Evolutionary conservation across 2,797 vertebrate species (phyloP), one percentile per base, ranked within the genome.

Genomic region (Champsocephalus gunnari): DNA sequence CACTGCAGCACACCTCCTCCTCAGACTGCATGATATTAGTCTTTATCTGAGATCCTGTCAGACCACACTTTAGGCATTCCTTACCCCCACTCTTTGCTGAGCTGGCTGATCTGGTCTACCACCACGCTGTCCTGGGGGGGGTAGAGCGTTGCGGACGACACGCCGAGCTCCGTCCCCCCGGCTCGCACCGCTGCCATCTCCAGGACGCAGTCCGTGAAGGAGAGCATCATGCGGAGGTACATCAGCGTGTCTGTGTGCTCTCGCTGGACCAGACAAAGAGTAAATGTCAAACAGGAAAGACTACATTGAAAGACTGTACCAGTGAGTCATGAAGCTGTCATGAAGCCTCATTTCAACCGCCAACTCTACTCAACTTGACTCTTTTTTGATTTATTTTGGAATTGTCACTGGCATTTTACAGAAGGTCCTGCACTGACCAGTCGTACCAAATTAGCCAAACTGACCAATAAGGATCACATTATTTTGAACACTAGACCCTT

Each of bases 51-150:
- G 32, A 64, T 67, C 11, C 24, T 57, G 47, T 38, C 49, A 66
- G 44, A 44, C 14, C 4, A 48, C 14, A 64, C 14, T 49, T 9
- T 1, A 50, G 7, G 28, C 3, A 12, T 12, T 44, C 4, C 89
- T 93, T 83, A 99, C 98, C 98, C 98, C 98, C 98, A 99, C 48
- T 99, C 98, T 85, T 95, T 98, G 94, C 98, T 99, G 82, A 99
- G 96, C 85, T 97, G 98, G 92, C 97, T 98, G 87, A 99, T 99
- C 94, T 99, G 97, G 93, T 99, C 97, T 62, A 99, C 97, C 1
- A 99, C 96, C 70, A 98, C 96, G 10, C 97, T 99, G 88, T 99
- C 98, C 77, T 98, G 98, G 44, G 97, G 96, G n/a, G 97, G 96
- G 88, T 97, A 98, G 43, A 97, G 90, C 0, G 96, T 97, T 0